phyloP scores from a whole-genome alignment of 2,113 vertebrate species.

The Psittacula cyanocephala region DNA sequence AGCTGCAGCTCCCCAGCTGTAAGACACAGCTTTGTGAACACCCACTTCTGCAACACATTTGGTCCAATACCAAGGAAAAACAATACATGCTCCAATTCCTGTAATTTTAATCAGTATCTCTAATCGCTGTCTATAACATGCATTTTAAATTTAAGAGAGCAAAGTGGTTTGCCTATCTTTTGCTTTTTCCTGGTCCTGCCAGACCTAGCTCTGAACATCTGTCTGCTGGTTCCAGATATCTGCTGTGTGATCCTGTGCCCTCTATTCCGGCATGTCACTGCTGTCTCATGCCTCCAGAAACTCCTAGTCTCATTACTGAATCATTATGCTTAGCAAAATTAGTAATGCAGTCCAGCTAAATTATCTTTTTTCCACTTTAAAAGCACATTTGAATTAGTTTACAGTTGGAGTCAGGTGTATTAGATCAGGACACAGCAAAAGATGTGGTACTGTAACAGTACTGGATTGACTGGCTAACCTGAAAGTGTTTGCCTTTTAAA shows the following conservation, averaged over 20 bases:
- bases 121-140: background rate
- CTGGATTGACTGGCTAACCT: background rate
- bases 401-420: background rate
- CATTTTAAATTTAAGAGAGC: background rate
- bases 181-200: background rate
- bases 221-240: background rate
- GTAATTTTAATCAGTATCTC: background rate
- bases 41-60: background rate
- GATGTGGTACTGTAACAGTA: background rate
- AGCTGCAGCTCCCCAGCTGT: background rate
- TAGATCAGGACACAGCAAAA: background rate
- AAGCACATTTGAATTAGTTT: background rate
- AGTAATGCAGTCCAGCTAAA: background rate
- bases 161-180: background rate
- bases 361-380: background rate
- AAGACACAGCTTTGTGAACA: background rate
- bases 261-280: background rate
- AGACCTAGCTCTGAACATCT: background rate
- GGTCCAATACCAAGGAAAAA: background rate
- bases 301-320: background rate
- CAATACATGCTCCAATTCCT: background rate
- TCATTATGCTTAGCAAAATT: background rate
- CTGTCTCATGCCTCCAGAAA: background rate
- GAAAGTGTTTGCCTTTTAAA: background rate
- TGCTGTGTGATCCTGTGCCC: background rate